phyloP scores from a whole-genome alignment of 2,888 invertebrate species.

The Drosophila prostipennis region DNA sequence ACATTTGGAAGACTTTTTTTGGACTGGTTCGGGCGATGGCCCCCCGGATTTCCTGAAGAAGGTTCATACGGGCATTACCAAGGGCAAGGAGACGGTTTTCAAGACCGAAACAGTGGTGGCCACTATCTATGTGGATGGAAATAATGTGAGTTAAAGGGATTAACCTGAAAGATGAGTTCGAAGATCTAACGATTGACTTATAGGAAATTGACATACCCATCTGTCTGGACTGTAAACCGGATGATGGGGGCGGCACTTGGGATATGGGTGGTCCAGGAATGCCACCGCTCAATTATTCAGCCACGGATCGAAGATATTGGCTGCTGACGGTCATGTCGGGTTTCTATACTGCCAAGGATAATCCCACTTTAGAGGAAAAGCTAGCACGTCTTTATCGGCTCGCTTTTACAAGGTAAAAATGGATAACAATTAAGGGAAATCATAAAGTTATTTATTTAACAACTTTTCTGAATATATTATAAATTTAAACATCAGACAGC shows the following conservation, averaged over 20 bases:
- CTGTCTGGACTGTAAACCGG: constrained; percentile 81
- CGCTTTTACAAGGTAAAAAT: constrained; percentile 90
- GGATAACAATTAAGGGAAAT: not conserved
- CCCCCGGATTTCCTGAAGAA: constrained; percentile 85
- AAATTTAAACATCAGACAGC: constrained; percentile 86
- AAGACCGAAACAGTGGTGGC: constrained; percentile 89
- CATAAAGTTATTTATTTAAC: too few species aligned
- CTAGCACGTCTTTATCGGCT: constrained; percentile 91
- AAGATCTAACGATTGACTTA: not conserved
- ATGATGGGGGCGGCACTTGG: constrained; percentile 80
- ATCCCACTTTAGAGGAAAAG: constrained; percentile 89
- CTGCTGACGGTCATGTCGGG: constrained; percentile 90
- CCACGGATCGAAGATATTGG: constrained; percentile 91
- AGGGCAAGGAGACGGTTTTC: constrained; percentile 86
- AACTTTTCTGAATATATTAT: too few species aligned
- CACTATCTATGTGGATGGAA: constrained; percentile 88
- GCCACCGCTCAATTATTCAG: constrained; percentile 80
- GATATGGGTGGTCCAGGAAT: constrained; percentile 70
- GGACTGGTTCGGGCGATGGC: constrained; percentile 94
- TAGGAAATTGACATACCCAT: constrained; percentile 83
- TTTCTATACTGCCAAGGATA: constrained; percentile 85
- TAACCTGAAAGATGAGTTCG: too few species aligned
- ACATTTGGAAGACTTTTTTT: constrained; percentile 92
- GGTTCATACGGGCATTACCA: constrained; percentile 85
- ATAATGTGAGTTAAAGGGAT: constrained; percentile 75